phyloP scores from a whole-genome alignment of 2,888 invertebrate species.

The Acanthosepion esculentum region DNA sequence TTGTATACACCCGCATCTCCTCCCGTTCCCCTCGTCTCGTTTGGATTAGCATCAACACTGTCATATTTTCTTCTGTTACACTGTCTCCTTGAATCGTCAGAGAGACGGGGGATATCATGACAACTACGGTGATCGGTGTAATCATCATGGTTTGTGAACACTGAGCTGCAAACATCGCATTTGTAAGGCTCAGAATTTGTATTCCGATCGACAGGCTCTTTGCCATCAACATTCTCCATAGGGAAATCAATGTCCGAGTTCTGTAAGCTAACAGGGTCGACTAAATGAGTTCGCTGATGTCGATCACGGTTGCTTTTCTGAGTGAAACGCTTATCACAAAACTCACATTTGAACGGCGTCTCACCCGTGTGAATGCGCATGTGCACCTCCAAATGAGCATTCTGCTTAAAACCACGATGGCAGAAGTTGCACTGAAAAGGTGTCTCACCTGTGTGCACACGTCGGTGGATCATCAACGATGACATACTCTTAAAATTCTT shows the following conservation, averaged over 20 bases:
- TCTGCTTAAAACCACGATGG: constrained; percentile 18
- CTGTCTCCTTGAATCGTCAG: neutral
- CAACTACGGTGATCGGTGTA: neutral
- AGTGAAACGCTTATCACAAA: constrained; percentile 40
- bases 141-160: constrained; percentile 7
- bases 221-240: neutral
- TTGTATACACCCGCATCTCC: neutral
- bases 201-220: neutral
- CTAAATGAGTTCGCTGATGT: constrained; percentile 8
- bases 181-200: neutral
- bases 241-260: neutral
- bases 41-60: neutral
- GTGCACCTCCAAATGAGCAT: constrained; percentile 41
- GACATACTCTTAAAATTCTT: constrained; percentile 43
- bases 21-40: neutral
- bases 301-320: constrained; percentile 39
- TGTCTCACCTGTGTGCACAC: constrained; percentile 37
- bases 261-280: neutral
- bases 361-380: constrained; percentile 34
- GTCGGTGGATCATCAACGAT: constrained; percentile 34
- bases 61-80: neutral
- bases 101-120: constrained; percentile 38
- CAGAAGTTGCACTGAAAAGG: constrained; percentile 25
- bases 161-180: constrained; percentile 16
- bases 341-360: constrained; percentile 34